Evolutionary conservation across 2,113 vertebrate genomes (phyloP), one percentile per base, ranked within the genome.

Genomic region (Varanus salvator): DNA sequence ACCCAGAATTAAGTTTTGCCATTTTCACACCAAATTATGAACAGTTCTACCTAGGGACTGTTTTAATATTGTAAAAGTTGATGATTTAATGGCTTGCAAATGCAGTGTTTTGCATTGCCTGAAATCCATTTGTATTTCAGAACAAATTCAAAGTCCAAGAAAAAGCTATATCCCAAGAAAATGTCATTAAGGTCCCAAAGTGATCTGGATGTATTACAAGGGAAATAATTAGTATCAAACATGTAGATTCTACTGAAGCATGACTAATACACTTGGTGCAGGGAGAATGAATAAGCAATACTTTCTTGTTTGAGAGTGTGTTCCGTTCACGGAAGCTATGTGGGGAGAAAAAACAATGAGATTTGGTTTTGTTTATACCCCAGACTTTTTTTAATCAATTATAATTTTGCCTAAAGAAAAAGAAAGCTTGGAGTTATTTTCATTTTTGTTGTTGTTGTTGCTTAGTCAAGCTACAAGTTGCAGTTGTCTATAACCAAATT

Each of bases 341-440:
- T 64, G 29, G 6, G 7, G 27, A 19, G 27, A 71, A 11, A 11
- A 92, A 94, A 75, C 11, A 69, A 77, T 80, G 29, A 72, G 3
- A 9, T 60, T 88, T 93, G 87, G 87, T 94, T 82, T 6, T 74
- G 11, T 86, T 88, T 93, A 86, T 93, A 85, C 27, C 68, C 44
- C 87, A 89, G 92, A 69, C 12, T 90, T 8, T 82, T 87, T 74
- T 85, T 76, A 95, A 92, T 91, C 57, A 92, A 89, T 95, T 94
- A 86, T 84, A 91, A 29, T 92, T 85, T 93, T 89, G 82, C 69
- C 81, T 86, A 52, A 92, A 92, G 91, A 90, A 90, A 92, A 54
- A 90, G 27, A 93, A 85, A 94, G 76, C 1, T 95, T 69, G 69
- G 27, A 92, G 88, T 52, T 23, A 81, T 87, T 94, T 93, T 87